phyloP scores from a whole-genome alignment of 2,888 invertebrate species.

The Melangyna quadrimaculata region DNA sequence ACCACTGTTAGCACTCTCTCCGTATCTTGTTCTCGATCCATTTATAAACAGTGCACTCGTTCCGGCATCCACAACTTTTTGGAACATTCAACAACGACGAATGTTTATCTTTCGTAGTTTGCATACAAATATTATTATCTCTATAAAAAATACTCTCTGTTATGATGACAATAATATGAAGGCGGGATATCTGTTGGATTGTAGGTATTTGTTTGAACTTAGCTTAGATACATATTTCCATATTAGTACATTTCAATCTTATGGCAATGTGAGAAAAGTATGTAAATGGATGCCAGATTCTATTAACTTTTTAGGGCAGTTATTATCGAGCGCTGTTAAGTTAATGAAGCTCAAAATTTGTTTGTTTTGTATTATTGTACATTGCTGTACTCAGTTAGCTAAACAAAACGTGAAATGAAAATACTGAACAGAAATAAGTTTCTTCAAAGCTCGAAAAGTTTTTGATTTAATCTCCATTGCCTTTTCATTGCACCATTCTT shows the following conservation, averaged over 20 bases:
- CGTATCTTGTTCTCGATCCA: not conserved
- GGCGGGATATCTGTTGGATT: not conserved
- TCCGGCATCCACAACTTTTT: not conserved
- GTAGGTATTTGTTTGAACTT: not conserved
- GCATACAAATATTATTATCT: constrained; percentile 5
- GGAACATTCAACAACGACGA: not conserved
- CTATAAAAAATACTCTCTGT: not conserved
- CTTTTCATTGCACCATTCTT: too few species aligned
- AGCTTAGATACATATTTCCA: not conserved
- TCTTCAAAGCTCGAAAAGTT: too few species aligned
- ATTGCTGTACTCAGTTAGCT: too few species aligned
- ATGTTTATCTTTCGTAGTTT: constrained; percentile 16
- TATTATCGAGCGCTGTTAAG: too few species aligned
- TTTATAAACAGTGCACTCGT: constrained; percentile 22
- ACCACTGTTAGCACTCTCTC: not conserved
- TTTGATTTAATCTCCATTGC: too few species aligned
- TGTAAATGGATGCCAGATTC: not conserved
- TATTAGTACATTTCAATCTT: constrained; percentile 3
- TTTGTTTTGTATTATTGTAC: too few species aligned
- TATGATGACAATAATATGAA: not conserved
- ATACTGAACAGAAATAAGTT: too few species aligned
- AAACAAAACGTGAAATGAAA: too few species aligned
- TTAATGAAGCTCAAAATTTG: too few species aligned
- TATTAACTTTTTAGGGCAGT: not conserved
- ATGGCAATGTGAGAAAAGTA: not conserved